Conservation (phyloP, 2,888 invertebrate genomes). For the Graphium colonna region DNA sequence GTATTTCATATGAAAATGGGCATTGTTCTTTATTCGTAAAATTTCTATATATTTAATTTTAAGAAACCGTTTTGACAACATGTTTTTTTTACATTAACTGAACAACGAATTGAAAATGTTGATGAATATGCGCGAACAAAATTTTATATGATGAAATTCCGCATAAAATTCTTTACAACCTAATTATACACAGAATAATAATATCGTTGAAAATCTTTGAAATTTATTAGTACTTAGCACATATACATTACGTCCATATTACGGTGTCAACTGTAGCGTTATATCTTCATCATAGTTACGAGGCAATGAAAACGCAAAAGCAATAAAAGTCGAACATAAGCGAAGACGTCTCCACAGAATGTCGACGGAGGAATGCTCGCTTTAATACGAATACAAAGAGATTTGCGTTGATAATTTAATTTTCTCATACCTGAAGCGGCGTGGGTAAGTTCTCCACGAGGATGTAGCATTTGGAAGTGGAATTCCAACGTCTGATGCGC, state of each 20-base stretch:
- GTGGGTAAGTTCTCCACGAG: slow-evolving; percentile 83
- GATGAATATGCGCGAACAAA: too few relatives aligned
- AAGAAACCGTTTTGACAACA: too few relatives aligned
- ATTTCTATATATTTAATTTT: too few relatives aligned
- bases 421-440: slow-evolving; percentile 78
- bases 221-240: not conserved
- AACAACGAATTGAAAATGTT: too few relatives aligned
- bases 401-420: not conserved
- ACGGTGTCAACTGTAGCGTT: too few relatives aligned
- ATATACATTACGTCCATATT: not conserved
- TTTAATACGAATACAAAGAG: not conserved
- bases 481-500: slow-evolving; percentile 83
- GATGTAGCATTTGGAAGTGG: slow-evolving; percentile 83
- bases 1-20: too few relatives aligned
- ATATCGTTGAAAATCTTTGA: not conserved
- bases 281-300: not conserved
- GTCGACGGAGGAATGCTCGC: not conserved
- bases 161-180: too few relatives aligned
- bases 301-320: not conserved
- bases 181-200: too few relatives aligned
- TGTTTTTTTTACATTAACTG: too few relatives aligned
- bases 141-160: too few relatives aligned
- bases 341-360: not conserved
- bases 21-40: too few relatives aligned
- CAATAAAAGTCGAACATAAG: not conserved